Evolutionary conservation across 2,113 vertebrate species (phyloP).

Genomic region (Chaetodon auriga): DNA sequence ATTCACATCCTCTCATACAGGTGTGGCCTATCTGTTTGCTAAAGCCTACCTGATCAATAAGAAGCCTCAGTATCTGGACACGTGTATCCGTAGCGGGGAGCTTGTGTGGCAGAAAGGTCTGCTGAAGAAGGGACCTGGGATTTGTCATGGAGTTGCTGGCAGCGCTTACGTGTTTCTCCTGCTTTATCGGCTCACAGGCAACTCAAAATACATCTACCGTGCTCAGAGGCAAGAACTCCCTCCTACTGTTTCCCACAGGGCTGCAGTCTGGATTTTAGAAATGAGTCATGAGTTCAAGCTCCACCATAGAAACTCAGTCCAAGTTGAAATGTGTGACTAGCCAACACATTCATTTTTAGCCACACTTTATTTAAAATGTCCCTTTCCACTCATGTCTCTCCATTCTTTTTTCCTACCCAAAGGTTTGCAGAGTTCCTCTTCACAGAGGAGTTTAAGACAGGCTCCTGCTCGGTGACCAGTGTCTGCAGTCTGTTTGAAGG

Average conservation of each 20-base stretch:
- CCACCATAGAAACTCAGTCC: neutral
- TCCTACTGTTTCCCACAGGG: neutral
- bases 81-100: conserved; percentile 91
- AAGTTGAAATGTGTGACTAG: neutral
- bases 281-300: neutral
- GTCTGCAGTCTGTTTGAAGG: conserved; percentile 91
- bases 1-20: conserved; percentile 71
- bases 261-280: neutral
- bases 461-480: conserved; percentile 87
- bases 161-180: conserved; percentile 93
- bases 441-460: conserved; percentile 90
- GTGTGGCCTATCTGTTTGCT: conserved; percentile 92
- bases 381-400: neutral
- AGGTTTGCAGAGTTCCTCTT: conserved; percentile 95
- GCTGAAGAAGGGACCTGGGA: conserved; percentile 92
- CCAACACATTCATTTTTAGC: neutral
- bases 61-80: conserved; percentile 92
- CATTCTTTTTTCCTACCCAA: conserved; percentile 32
- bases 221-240: conserved; percentile 86
- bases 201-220: conserved; percentile 92
- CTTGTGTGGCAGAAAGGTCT: conserved; percentile 92
- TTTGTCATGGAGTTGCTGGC: conserved; percentile 91
- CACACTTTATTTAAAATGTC: conserved; percentile 8
- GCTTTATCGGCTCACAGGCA: conserved; percentile 90
- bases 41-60: conserved; percentile 93